A percentile compares a stretch with the other conserved stretches of the same genome.
These are phyloP conservation scores for Listrodromus nycthemerus DNA, from an alignment of 2,888 invertebrate species.

Conservation along the genomic window DNA sequence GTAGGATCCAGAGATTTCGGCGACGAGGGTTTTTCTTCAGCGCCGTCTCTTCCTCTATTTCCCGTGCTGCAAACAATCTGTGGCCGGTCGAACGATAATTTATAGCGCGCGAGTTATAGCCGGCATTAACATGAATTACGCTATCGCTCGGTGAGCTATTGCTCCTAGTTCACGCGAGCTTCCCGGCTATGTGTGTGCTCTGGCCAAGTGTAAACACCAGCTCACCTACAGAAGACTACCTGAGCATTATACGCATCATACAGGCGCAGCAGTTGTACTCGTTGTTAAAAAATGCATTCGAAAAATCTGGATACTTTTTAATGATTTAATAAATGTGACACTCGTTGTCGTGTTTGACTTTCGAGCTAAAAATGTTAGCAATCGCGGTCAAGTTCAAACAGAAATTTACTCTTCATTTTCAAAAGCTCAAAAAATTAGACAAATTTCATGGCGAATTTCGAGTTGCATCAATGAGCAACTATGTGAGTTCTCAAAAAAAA, in stretches of 20 bases:
- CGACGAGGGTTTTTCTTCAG: not conserved
- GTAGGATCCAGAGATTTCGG: not conserved
- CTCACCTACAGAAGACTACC: not conserved
- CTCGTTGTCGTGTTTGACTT: slow-evolving; percentile 22
- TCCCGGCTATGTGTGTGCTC: slow-evolving; percentile 40
- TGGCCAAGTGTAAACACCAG: slow-evolving; percentile 50
- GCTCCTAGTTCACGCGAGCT: slow-evolving; percentile 57
- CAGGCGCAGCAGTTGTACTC: not conserved
- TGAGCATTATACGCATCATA: slow-evolving; percentile 9
- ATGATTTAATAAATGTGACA: not conserved
- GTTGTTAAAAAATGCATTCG: not conserved
- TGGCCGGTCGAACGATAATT: slow-evolving; percentile 67
- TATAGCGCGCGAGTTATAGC: slow-evolving; percentile 69
- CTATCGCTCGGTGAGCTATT: slow-evolving; percentile 70
- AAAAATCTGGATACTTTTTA: not conserved
- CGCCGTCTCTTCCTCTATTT: not conserved
- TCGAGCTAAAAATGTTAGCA: not conserved
- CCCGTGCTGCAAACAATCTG: slow-evolving; percentile 19
- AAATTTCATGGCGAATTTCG: slow-evolving; percentile 19
- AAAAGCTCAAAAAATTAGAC: not conserved
- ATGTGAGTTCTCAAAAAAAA: not conserved
- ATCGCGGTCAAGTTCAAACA: not conserved
- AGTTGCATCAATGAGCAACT: not conserved
- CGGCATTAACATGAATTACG: slow-evolving; percentile 70
- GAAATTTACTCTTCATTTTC: not conserved